Base-by-base conservation (phyloP, 2,113 vertebrate species). In the Gyps fulvus region DNA sequence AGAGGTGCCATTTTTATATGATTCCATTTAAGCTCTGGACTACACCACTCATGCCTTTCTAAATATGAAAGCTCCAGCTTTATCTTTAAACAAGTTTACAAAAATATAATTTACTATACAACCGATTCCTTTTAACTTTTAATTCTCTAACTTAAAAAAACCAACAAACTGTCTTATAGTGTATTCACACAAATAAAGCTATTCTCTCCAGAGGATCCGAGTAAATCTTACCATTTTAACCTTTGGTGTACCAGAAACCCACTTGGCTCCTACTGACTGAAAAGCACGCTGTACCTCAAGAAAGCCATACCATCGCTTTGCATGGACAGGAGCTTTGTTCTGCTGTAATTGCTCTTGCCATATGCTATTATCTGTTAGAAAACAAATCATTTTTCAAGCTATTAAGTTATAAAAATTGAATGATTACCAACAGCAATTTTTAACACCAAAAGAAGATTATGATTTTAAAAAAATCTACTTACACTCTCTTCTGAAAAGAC, bases 301-400 rank as follows among this genome's bases (percentile, higher is more conserved):
- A 97, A 99, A 99, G 57, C 78, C 96, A 89, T 99, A 99, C 99
- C 99, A 99, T 69, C 99, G 98, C 49, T 97, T 98, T 42, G 98
- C 95, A 10, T 99, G 99, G 47, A 99, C 96, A 38, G 98, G 98
- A 81, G 98, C 95, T 52, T 98, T 98, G 40, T 94, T 97, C 83
- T 99, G 96, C 45, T 97, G 86, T 63, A 98, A 32, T 11, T 98
- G 96, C 15, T 98, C 97, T 67, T 98, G 98, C 99, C 99, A 99
- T 2, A 81, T 65, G 7, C 47, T 95, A n/a, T 94, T 99, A 97
- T 77, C 99, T 99, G 95, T 84, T 15, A 71, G 47, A 59, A 96
- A 97, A 96, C 13, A 96, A n/a, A 89, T 11, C 5, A 42, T 9
- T 55, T 90, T 73, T 89, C 69, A 43, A 89, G 38, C 12, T 90